Percentiles rank a stretch among this genome's conserved stretches.
Conservation (phyloP, 1,140 invertebrate genomes). For the Drosophila athabasca region DNA sequence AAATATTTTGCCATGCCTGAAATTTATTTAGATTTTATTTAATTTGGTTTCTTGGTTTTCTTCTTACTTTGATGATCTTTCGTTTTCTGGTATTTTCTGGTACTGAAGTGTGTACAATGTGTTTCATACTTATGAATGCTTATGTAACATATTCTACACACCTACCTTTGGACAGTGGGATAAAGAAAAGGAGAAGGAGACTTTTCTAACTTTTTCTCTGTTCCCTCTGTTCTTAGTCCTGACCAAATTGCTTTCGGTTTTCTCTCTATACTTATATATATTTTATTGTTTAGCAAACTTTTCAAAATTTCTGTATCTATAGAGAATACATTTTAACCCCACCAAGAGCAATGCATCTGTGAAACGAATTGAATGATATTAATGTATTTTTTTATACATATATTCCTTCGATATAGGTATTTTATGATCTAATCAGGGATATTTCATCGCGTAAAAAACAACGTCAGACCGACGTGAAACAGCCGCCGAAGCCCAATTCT, state of each 20-base stretch:
- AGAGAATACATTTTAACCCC: conserved; percentile 40
- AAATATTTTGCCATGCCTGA: conserved; percentile 3
- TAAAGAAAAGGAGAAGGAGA: background rate
- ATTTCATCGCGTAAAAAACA: conserved; percentile 84
- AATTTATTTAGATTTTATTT: conserved; percentile 26
- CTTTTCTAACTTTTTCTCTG: conserved; percentile 1
- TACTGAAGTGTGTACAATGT: background rate
- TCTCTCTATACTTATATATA: conserved; percentile 42
- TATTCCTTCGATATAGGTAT: conserved; percentile 60
- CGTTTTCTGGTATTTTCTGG: conserved; percentile 1
- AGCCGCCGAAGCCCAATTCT: conserved; percentile 82
- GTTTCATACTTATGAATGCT: background rate
- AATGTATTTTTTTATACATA: background rate
- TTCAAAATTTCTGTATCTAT: conserved; percentile 53
- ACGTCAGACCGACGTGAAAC: conserved; percentile 82
- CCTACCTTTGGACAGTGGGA: too few relatives aligned
- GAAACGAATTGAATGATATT: conserved; percentile 4
- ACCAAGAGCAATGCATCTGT: conserved; percentile 4
- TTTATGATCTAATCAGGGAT: conserved; percentile 84
- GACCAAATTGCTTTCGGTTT: conserved; percentile 26
- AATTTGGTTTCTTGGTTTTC: conserved; percentile 20
- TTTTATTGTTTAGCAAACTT: conserved; percentile 59
- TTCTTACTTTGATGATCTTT: conserved; percentile 7
- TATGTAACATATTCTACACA: background rate
- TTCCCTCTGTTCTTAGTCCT: too few relatives aligned